These are phyloP conservation scores for Stichodactyla helianthus DNA, from an alignment of 64 coral and sea anemone genomes.

Conservation along the genomic window DNA sequence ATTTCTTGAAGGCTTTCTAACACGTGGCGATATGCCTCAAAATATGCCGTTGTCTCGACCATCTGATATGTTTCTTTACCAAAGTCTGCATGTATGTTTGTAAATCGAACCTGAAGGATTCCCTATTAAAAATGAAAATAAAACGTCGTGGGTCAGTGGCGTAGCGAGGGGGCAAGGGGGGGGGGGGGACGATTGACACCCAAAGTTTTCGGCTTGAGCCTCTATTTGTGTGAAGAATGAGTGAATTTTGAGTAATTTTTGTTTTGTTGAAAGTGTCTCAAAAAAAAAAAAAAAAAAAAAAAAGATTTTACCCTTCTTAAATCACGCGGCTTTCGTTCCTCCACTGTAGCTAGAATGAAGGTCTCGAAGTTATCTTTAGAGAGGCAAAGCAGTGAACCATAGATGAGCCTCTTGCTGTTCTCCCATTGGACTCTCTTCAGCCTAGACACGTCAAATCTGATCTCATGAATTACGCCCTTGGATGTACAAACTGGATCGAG, in stretches of 20 bases:
- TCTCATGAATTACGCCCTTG: slow-evolving; percentile 17
- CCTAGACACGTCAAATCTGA: slow-evolving; percentile 27
- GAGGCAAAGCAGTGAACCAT: slow-evolving; percentile 51
- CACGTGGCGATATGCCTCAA: slow-evolving; percentile 89
- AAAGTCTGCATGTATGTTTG: background rate
- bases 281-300: no score
- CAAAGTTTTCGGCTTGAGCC: background rate
- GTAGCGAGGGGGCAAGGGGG: no score
- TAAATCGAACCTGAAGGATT: no score
- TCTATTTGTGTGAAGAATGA: background rate
- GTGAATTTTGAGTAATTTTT: no score
- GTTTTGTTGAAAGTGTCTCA: no score
- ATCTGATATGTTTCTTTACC: slow-evolving; percentile 60
- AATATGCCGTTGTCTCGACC: slow-evolving; percentile 97
- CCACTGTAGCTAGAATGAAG: slow-evolving; percentile 48
- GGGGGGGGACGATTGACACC: no score
- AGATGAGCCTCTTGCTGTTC: slow-evolving; percentile 66
- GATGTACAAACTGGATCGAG: slow-evolving; percentile 18
- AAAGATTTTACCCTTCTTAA: slow-evolving; percentile 43
- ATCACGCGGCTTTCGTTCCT: slow-evolving; percentile 32
- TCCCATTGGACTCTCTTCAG: slow-evolving; percentile 30
- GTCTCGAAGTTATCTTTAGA: slow-evolving; percentile 46
- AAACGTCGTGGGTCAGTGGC: no score
- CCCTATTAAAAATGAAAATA: no score
- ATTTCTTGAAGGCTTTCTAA: slow-evolving; percentile 61